These are phyloP conservation scores for Pseudomyrmex cubaensis DNA, from an alignment of 1,140 invertebrate species.

Conservation along the genomic window DNA sequence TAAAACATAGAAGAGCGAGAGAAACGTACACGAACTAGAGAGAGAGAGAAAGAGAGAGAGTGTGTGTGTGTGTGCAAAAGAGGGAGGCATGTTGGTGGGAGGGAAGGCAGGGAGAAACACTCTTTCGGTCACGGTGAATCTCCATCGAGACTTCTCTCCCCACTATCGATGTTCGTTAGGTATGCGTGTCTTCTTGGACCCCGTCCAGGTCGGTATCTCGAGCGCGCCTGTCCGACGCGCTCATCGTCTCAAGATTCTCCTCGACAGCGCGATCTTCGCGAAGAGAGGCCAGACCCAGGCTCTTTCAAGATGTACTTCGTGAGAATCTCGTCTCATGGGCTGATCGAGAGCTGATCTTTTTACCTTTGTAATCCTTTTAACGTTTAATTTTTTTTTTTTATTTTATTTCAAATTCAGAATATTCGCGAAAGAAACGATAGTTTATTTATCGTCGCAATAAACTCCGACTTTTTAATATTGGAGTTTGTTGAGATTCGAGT, in stretches of 20 bases:
- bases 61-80: not conserved
- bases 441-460: not conserved
- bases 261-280: conserved; percentile 15
- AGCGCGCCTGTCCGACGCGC: conserved; percentile 32
- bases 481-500: not conserved
- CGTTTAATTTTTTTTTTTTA: no score
- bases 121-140: conserved; percentile 57
- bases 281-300: not conserved
- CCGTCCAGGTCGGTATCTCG: conserved; percentile 50
- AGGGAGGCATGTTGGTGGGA: not conserved
- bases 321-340: not conserved
- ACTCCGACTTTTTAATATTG: not conserved
- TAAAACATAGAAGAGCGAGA: not conserved
- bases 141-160: conserved; percentile 21
- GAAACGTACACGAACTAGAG: not conserved
- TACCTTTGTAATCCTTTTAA: not conserved
- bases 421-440: no score
- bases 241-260: conserved; percentile 17
- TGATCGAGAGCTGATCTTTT: not conserved
- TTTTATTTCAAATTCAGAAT: no score
- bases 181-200: conserved; percentile 56
- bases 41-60: not conserved
- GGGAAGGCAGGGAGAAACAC: conserved; percentile 1
- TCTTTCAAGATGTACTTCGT: not conserved
- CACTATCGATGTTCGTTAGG: conserved; percentile 29